phyloP scores from a whole-genome alignment of 30 jellyfish, hydroid and myxozoan genomes.

The Turritopsis rubra region DNA sequence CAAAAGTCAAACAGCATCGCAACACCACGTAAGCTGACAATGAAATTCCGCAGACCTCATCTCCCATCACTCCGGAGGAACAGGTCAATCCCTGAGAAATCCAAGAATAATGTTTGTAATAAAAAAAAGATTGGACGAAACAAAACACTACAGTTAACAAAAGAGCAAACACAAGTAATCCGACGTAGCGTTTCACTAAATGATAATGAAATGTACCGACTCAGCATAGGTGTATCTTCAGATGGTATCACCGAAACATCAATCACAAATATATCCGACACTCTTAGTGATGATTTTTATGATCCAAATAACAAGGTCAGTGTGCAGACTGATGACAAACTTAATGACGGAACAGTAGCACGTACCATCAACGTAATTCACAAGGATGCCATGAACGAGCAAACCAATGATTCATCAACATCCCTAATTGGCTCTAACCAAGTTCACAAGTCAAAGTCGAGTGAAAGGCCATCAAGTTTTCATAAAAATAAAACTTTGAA shows the following conservation, averaged over 20 bases:
- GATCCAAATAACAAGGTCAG: background rate
- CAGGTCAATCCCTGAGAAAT: background rate
- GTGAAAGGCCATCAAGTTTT: background rate
- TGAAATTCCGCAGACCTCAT: conserved; percentile 10
- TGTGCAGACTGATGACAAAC: background rate
- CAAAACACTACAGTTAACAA: conserved; percentile 7
- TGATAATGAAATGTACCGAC: conserved; percentile 14
- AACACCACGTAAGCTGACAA: conserved; percentile 4
- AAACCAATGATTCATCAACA: background rate
- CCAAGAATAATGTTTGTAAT: background rate
- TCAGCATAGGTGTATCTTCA: background rate
- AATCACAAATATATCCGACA: background rate
- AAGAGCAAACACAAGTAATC: background rate
- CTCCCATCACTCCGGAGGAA: background rate
- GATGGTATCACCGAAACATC: background rate
- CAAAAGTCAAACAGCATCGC: conserved; percentile 1
- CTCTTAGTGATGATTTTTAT: background rate
- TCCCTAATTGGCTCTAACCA: background rate
- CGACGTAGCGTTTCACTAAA: conserved; percentile 11
- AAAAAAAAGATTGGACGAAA: background rate
- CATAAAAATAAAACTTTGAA: background rate
- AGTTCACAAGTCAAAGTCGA: background rate
- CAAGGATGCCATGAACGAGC: background rate
- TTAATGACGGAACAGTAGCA: background rate
- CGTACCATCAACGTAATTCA: background rate